Base-by-base conservation (phyloP, 2,888 invertebrate species). In the Eilema depressum region DNA sequence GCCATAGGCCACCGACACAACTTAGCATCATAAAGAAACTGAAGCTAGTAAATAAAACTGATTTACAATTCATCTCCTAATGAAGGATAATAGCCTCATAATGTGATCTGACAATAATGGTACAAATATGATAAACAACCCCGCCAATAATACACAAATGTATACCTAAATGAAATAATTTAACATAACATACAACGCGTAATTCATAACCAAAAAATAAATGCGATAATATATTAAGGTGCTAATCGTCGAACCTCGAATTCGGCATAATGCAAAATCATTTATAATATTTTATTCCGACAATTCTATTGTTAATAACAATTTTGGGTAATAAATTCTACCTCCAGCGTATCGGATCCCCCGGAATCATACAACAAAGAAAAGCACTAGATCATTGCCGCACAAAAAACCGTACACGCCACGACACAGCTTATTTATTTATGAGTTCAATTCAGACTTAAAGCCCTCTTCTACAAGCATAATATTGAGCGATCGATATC, bases 401-500 rank as follows among this genome's bases (percentile, higher is more conserved):
- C 85, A 88, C 82, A 89, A 89, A 91, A 91, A 91, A 89, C 81
- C 84, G 86, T 89, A 92, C 92, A 92, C 89, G 88, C 93, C 92
- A 91, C 92, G 91, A 93, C 91, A 92, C 89, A 86, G 91, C 92
- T 94, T 94, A 93, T 93, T 93, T 94, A 94, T 94, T 94, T 94
- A 94, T 93, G 93, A 93, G 92, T 88, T 89, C 91, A 91, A 92
- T 92, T 92, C 92, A 85, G 89, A 91, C 92, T 92, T 91, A 83
- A 91, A 88, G 90, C 93, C 91, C 92, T 91, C 91, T 88, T 87
- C 83, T 81, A 82, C 76, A 85, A 86, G 88, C 87, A 89, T 89
- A 91, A 92, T 93, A 92, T 92, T 91, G 89, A 91, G 89, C 92
- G 95, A 95, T 95, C 93, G 93, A 93, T 94, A 94, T 95, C 94